Percentiles rank a stretch among this genome's conserved stretches.
These are phyloP conservation scores for Physeter macrocephalus DNA, from an alignment of 2,113 vertebrate genomes.

Conservation along the genomic window DNA sequence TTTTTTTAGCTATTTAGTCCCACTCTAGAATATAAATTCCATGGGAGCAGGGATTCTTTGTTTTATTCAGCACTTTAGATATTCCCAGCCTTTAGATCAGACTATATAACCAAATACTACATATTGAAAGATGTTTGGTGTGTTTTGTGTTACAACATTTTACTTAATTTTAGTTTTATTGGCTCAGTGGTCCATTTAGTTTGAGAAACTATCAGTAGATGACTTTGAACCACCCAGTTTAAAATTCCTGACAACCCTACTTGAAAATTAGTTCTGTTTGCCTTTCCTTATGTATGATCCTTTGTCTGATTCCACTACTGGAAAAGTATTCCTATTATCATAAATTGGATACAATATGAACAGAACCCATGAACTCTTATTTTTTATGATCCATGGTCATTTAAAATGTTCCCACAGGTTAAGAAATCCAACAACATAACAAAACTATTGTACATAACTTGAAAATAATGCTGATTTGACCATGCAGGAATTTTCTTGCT, in stretches of 20 bases:
- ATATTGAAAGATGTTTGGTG: not conserved
- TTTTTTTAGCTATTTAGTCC: not conserved
- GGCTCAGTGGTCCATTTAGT: not conserved
- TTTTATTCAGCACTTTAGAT: not conserved
- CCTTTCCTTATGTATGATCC: not conserved
- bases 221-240: not conserved
- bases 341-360: not conserved
- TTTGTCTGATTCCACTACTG: not conserved
- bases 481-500: not conserved
- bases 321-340: not conserved
- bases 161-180: not conserved
- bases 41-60: not conserved
- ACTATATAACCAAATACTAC: not conserved
- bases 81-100: not conserved
- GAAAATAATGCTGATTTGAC: conserved; percentile 19
- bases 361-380: not conserved
- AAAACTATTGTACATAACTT: not conserved
- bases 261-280: not conserved
- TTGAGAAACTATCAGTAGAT: not conserved
- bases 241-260: not conserved
- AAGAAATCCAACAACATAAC: not conserved
- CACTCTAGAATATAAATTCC: not conserved
- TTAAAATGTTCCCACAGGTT: not conserved
- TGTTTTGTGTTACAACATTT: not conserved
- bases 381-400: not conserved